These are phyloP conservation scores for Paramormyrops hopkinsi DNA, from an alignment of 2,797 vertebrate species.

Conservation along the genomic window DNA sequence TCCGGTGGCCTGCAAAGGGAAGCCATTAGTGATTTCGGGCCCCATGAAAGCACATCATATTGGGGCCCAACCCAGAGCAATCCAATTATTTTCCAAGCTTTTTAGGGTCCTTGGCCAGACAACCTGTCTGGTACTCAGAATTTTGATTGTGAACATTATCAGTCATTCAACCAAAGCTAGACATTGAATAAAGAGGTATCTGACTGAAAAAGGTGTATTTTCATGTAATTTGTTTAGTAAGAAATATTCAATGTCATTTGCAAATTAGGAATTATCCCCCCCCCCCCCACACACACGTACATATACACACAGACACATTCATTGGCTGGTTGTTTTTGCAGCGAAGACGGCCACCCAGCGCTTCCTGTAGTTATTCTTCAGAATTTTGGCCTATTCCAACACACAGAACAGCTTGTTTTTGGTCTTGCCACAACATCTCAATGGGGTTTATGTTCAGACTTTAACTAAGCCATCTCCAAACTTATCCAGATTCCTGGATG, in stretches of 20 bases:
- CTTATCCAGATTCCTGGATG: conserved; percentile 2
- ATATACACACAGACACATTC: not conserved
- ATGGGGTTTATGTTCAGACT: not conserved
- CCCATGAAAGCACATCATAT: not conserved
- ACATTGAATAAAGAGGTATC: not conserved
- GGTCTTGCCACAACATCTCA: not conserved
- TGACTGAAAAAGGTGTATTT: not conserved
- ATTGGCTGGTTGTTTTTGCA: not conserved
- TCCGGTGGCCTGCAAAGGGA: not conserved
- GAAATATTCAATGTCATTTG: not conserved
- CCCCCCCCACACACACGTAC: not conserved
- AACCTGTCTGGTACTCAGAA: not conserved
- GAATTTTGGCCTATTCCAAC: not conserved
- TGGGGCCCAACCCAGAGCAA: not conserved
- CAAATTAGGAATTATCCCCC: not conserved
- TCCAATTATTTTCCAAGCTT: not conserved
- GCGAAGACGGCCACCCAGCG: not conserved
- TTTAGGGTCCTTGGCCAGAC: not conserved
- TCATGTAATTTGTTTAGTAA: not conserved
- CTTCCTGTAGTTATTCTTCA: not conserved
- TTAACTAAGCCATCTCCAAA: not conserved
- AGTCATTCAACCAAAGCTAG: not conserved
- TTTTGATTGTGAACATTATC: not conserved
- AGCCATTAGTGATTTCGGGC: not conserved
- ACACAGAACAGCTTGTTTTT: not conserved